A percentile compares a stretch with the other conserved stretches of the same genome.
Conservation (phyloP, 2,113 vertebrate species). For the Chunga burmeisteri region DNA sequence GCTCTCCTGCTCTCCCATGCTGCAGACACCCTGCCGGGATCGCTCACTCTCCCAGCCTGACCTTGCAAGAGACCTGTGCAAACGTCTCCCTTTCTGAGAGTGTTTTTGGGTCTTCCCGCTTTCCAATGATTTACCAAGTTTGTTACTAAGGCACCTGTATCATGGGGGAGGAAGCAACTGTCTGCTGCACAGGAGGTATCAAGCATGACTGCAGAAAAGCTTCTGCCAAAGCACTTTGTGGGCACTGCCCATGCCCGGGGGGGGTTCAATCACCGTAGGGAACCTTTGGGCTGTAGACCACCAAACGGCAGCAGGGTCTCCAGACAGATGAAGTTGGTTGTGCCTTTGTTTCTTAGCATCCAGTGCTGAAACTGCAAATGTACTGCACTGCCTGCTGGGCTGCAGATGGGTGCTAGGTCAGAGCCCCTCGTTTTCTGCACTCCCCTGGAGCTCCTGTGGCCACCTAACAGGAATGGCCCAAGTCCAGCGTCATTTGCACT, state of each 20-base stretch:
- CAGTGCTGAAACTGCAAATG: not conserved
- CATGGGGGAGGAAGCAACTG: not conserved
- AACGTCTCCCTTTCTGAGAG: not conserved
- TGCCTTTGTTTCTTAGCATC: fast-evolving
- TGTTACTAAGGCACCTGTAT: not conserved
- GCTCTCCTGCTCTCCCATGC: not conserved
- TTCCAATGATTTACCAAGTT: not conserved
- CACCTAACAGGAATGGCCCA: not conserved
- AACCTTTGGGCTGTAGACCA: not conserved
- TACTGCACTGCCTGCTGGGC: not conserved
- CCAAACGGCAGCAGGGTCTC: not conserved
- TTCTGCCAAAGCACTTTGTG: not conserved
- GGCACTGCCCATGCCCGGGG: not conserved
- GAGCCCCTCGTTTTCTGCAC: not conserved
- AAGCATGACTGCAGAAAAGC: not conserved
- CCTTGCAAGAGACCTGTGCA: not conserved
- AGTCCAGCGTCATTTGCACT: not conserved
- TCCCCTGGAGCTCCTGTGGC: not conserved
- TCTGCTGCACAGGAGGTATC: not conserved
- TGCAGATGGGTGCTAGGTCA: not conserved
- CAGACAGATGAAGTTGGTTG: not conserved
- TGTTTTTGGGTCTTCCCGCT: not conserved
- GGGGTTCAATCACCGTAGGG: not conserved
- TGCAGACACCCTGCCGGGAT: fast-evolving
- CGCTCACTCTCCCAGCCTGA: not conserved